Conservation (phyloP, 2,113 vertebrate genomes). For the Myanophis thanlyinensis region DNA sequence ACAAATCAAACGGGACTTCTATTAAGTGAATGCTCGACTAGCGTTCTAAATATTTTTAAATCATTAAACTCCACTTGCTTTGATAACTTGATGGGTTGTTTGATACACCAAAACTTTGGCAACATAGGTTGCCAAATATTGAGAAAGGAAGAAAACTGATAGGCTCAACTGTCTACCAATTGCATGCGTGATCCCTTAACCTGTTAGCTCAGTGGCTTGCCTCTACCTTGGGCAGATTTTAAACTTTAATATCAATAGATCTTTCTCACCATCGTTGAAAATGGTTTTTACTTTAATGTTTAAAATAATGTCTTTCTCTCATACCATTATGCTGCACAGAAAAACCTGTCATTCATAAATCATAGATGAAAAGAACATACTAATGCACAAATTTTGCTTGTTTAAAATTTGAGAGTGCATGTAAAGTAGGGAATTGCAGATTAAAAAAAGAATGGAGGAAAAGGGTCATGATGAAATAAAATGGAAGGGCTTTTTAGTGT, state of each 20-base stretch:
- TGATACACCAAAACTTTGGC: conserved; percentile 9
- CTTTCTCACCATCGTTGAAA: conserved; percentile 95
- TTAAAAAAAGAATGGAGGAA: conserved; percentile 90
- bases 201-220: conserved; percentile 72
- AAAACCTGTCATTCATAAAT: conserved; percentile 90
- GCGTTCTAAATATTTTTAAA: conserved; percentile 19
- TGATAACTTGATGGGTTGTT: conserved; percentile 28
- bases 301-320: conserved; percentile 93
- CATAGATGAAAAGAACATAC: conserved; percentile 84
- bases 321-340: conserved; percentile 88
- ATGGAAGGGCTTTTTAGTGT: conserved; percentile 81
- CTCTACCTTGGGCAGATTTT: conserved; percentile 83
- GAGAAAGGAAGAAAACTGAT: conserved; percentile 41
- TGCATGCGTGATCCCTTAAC: conserved; percentile 20
- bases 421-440: conserved; percentile 84
- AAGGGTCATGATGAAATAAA: conserved; percentile 79
- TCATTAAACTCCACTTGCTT: conserved; percentile 13
- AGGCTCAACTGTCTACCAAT: conserved; percentile 55
- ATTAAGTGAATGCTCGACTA: neutral
- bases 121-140: conserved; percentile 46
- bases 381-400: conserved; percentile 94
- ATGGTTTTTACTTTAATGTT: conserved; percentile 99
- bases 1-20: neutral
- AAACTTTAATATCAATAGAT: conserved; percentile 94
- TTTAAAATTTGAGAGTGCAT: conserved; percentile 85